Evolutionary conservation across 2,888 invertebrate species (phyloP).

Genomic region (Empis stercorea): DNA sequence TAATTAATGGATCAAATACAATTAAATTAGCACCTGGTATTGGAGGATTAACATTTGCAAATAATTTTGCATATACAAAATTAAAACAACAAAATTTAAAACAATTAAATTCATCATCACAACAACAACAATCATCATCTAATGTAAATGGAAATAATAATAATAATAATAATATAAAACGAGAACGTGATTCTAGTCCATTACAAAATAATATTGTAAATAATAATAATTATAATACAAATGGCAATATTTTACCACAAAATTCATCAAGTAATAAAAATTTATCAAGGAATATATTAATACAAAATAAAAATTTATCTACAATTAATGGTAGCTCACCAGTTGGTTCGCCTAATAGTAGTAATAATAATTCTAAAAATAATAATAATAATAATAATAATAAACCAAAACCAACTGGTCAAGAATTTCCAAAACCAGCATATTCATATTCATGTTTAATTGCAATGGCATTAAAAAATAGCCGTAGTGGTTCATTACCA

Average conservation of each 20-base stretch:
- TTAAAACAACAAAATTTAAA: slow-evolving; percentile 25
- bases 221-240: not conserved
- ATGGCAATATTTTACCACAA: not conserved
- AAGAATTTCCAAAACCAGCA: slow-evolving; percentile 82
- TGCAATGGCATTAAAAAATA: slow-evolving; percentile 95
- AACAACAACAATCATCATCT: slow-evolving; percentile 15
- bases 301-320: slow-evolving; percentile 5
- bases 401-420: slow-evolving; percentile 21
- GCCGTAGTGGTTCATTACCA: slow-evolving; percentile 83
- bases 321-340: not conserved
- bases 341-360: not conserved
- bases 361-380: slow-evolving; percentile 3
- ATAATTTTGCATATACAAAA: slow-evolving; percentile 34
- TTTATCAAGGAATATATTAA: slow-evolving; percentile 4
- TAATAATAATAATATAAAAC: slow-evolving; percentile 16
- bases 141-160: slow-evolving; percentile 19
- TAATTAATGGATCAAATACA: slow-evolving; percentile 23
- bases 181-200: slow-evolving; percentile 30
- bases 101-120: no score
- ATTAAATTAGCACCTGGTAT: slow-evolving; percentile 35
- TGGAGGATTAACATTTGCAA: slow-evolving; percentile 35
- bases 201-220: slow-evolving; percentile 20
- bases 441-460: slow-evolving; percentile 97
- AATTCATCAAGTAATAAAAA: slow-evolving; percentile 1
- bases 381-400: slow-evolving; percentile 17